Base-by-base conservation (phyloP, 1,140 invertebrate species). In the Macrocentrus cingulum region DNA sequence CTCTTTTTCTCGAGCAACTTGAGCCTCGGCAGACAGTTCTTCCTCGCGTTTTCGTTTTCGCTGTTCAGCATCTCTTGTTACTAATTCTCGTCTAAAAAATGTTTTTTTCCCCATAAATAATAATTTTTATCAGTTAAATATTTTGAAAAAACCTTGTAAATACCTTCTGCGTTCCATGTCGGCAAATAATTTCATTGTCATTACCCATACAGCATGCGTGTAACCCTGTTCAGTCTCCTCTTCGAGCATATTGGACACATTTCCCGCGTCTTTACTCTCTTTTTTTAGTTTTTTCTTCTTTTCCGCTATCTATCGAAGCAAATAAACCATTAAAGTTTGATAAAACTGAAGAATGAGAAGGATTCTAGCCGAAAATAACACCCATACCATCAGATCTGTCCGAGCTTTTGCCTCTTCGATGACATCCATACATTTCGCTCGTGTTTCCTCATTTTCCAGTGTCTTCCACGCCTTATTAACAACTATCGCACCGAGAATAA, bases 171-270 rank as follows among this genome's bases (percentile, higher is more conserved):
- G 81, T 80, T 94, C 96, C 85, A 98, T 91, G 76, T 99, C 96
- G 48, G 96, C 97, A 85, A 98, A 99, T 23, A 98, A 80, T 85
- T 98, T 98, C 92, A 97, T 98, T 2, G 95, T 97, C 85, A 97
- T 91, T 8, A 98, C 94, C 84, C 97, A 97, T 15, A 98, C 85
- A 15, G 95, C 89, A 83, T 97, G 94, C 80, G 92, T 94, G 68
- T 92, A 95, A 76, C 95, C 93, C 39, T 84, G 86, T 34, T 91
- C 89, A 75, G 97, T 91, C 83, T 99, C 97, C 82, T 99, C 97
- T 36, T 97, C 95, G 46, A 98, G 89, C 19, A 71, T 41, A 11
- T 63, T 13, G 11, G 62, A 46, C 13, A 62, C 25, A 25, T 49
- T 36, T 0, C 82, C 83, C 61, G 82, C 79, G 4, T 82, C 73